These are phyloP conservation scores for Calliopsis andreniformis DNA, from an alignment of 1,140 invertebrate genomes.

Conservation along the genomic window DNA sequence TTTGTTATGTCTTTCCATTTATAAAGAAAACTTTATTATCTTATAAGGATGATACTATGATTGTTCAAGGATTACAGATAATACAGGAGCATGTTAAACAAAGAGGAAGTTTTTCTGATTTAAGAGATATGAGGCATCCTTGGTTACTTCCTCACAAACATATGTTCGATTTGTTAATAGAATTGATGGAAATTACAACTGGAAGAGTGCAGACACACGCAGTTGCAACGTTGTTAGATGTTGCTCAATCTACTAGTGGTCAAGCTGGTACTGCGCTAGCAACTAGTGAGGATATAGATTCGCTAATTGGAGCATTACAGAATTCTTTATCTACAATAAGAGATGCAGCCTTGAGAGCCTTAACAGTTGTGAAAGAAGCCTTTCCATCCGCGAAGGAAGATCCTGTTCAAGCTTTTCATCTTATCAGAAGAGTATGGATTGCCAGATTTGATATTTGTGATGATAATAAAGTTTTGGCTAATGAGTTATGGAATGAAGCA, in stretches of 20 bases:
- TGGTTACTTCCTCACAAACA: constrained; percentile 89
- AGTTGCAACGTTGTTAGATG: constrained; percentile 88
- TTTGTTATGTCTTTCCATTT: constrained; percentile 92
- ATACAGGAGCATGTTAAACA: constrained; percentile 88
- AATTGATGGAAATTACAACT: constrained; percentile 88
- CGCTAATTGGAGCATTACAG: constrained; percentile 90
- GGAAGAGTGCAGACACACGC: constrained; percentile 89
- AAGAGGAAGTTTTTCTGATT: constrained; percentile 78
- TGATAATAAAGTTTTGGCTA: constrained; percentile 87
- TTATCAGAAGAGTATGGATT: constrained; percentile 89
- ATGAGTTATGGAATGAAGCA: constrained; percentile 86
- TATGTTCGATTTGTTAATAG: constrained; percentile 90
- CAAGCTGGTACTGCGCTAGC: constrained; percentile 84
- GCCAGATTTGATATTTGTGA: constrained; percentile 88
- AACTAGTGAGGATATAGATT: constrained; percentile 87
- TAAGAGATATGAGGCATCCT: constrained; percentile 86
- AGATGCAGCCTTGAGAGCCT: constrained; percentile 89
- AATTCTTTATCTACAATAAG: constrained; percentile 87
- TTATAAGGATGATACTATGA: constrained; percentile 83
- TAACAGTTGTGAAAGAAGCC: constrained; percentile 85
- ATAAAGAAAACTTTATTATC: constrained; percentile 85
- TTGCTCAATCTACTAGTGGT: constrained; percentile 87
- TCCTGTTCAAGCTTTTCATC: constrained; percentile 82
- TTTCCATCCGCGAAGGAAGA: constrained; percentile 85
- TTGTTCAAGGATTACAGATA: constrained; percentile 86